These are phyloP conservation scores for Eupithecia insigniata DNA, from an alignment of 2,888 invertebrate genomes.

Conservation along the genomic window DNA sequence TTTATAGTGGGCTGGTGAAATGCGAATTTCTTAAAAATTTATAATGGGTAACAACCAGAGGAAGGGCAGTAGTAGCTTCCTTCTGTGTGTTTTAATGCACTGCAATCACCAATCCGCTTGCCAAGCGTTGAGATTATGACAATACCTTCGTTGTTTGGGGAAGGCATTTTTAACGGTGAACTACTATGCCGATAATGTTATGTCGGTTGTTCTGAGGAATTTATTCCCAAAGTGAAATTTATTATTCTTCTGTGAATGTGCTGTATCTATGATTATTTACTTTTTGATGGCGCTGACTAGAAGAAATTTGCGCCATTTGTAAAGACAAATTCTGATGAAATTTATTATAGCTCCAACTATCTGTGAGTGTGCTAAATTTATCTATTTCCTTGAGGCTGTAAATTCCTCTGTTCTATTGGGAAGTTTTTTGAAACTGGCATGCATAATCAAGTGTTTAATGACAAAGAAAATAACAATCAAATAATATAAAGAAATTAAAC, in stretches of 20 bases:
- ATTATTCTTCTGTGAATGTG: background rate
- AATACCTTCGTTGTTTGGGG: background rate
- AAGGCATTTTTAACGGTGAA: background rate
- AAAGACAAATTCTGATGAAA: background rate
- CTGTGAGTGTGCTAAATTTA: background rate
- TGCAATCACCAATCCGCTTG: background rate
- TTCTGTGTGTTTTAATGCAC: background rate
- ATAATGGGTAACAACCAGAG: background rate
- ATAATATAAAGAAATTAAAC: no score
- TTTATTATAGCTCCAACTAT: background rate
- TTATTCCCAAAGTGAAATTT: background rate
- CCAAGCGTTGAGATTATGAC: background rate
- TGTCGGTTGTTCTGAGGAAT: background rate
- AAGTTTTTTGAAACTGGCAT: background rate
- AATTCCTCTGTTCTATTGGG: background rate
- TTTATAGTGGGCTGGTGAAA: conserved; percentile 10
- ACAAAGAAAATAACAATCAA: no score
- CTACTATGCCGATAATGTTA: background rate
- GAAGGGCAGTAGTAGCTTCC: background rate
- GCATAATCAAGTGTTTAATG: no score
- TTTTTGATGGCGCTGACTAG: background rate
- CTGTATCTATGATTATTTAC: background rate
- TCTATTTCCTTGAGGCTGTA: background rate
- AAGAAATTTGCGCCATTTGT: background rate
- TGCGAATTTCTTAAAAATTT: background rate